Percentiles rank a stretch among this genome's conserved stretches.
phyloP scores from a whole-genome alignment of 2,113 vertebrate species.

The Mus musculus region GRCm39 chr1:125881501-125882000 shows the following conservation, averaged over 20 bases:
- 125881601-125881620: background rate
- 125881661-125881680: background rate
- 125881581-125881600: background rate
- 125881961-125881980: background rate
- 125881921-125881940: background rate
- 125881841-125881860: conserved; percentile 27
- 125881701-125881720: background rate
- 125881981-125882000: background rate
- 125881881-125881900: background rate
- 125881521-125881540: background rate
- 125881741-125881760: background rate
- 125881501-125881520: background rate
- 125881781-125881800: background rate
- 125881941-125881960: background rate
- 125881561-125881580: background rate
- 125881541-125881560: background rate
- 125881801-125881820: background rate
- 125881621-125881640: background rate
- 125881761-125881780: background rate
- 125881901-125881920: background rate
- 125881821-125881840: background rate
- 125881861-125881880: conserved; percentile 2
- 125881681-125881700: background rate
- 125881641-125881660: background rate
- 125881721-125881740: background rate